phyloP scores from a whole-genome alignment of 2,797 vertebrate species.

The Sciaenops ocellatus region DNA sequence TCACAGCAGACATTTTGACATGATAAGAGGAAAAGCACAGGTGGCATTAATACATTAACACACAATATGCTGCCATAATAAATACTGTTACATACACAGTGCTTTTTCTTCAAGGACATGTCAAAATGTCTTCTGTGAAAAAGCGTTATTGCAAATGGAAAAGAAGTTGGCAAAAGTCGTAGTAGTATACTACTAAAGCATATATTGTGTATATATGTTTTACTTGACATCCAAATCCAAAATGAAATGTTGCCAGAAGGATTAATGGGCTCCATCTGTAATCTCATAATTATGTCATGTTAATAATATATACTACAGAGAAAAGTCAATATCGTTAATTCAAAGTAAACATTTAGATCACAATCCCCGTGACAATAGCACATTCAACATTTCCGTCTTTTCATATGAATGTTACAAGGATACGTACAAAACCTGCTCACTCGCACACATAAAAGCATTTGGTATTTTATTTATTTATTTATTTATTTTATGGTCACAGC shows the following conservation, averaged over 20 bases:
- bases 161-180: background rate
- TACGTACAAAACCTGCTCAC: background rate
- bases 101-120: too few relatives aligned
- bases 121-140: too few relatives aligned
- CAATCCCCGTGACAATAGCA: background rate
- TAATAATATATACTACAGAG: background rate
- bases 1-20: too few relatives aligned
- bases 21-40: too few relatives aligned
- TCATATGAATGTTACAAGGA: background rate
- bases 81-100: too few relatives aligned
- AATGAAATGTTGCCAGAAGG: background rate
- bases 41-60: too few relatives aligned
- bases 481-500: conserved; percentile 2
- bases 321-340: background rate
- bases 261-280: background rate
- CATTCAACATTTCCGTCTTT: background rate
- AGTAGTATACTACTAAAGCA: too few relatives aligned
- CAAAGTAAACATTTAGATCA: background rate
- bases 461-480: background rate
- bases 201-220: background rate
- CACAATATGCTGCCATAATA: too few relatives aligned
- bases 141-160: background rate
- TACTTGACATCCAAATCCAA: background rate
- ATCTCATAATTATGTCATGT: background rate
- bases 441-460: background rate